Base-by-base conservation (phyloP, 2,888 invertebrate species). In the Pyralis farinalis region DNA sequence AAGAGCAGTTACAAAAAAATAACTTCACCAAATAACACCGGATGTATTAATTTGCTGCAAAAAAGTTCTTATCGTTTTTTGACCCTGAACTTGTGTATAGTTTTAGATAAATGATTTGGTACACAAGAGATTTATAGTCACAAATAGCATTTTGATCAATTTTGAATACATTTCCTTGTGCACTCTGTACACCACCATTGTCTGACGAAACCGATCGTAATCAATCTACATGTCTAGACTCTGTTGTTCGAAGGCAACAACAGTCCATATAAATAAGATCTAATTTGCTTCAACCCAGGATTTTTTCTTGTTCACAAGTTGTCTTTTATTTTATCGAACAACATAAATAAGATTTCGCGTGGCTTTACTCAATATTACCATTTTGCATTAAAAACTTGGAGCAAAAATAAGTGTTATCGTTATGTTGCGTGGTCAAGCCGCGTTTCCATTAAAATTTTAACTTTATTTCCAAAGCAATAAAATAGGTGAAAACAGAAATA, bases 331-430 rank as follows among this genome's bases (percentile, higher is more conserved):
- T n/a, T n/a, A n/a, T n/a, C n/a, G n/a, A n/a, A n/a, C n/a, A n/a
- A n/a, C n/a, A n/a, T n/a, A n/a, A n/a, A n/a, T n/a, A 25, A 8
- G 21, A 5, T 4, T 4, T 25, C 7, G 25, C 25, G 25, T 25
- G 25, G 5, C 25, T 2, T 4, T 2, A 5, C 25, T n/a, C 25
- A 25, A 2, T 25, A 7, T 34, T 21, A 40, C 32, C 20, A 39
- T 45, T n/a, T n/a, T n/a, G n/a, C n/a, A n/a, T n/a, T n/a, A n/a
- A n/a, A n/a, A n/a, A n/a, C n/a, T n/a, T n/a, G n/a, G n/a, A 47
- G 47, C 38, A 49, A 39, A 47, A 36, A 67, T 70, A 64, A 67
- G 70, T 63, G 60, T 70, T 55, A 56, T 51, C 37, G 3, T 12
- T n/a, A 12, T n/a, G n/a, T n/a, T n/a, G n/a, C n/a, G n/a, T 31